phyloP scores from a whole-genome alignment of 2,797 vertebrate species.

The Dipus sagitta region DNA sequence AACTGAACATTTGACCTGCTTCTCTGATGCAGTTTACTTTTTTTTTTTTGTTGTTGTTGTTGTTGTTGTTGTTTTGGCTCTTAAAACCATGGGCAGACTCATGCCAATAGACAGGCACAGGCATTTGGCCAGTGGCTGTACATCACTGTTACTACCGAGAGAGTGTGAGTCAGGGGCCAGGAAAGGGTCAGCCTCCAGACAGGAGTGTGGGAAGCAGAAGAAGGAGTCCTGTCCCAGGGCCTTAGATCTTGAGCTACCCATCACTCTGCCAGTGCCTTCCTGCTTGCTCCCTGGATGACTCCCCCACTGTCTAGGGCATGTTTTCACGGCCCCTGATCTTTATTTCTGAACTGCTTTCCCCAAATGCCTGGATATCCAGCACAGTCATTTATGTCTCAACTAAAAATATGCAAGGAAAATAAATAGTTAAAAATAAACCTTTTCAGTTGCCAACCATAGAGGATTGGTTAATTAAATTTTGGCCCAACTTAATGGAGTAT shows the following conservation, averaged over 20 bases:
- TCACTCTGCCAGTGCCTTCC: accelerated
- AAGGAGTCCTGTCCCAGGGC: not conserved
- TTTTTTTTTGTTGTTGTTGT: slow-evolving; percentile 21
- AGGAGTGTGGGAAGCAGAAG: not conserved
- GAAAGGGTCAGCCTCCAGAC: not conserved
- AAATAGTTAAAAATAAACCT: slow-evolving; percentile 29
- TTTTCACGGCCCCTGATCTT: not conserved
- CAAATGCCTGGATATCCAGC: not conserved
- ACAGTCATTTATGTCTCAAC: not conserved
- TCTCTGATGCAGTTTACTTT: slow-evolving; percentile 17
- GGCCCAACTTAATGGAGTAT: not conserved
- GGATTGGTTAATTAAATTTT: slow-evolving; percentile 6
- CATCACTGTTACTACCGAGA: not conserved
- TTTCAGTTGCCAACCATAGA: not conserved
- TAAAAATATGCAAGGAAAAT: slow-evolving; percentile 38
- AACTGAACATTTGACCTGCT: slow-evolving; percentile 32
- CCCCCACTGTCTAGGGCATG: not conserved
- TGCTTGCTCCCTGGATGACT: not conserved
- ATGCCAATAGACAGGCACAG: not conserved
- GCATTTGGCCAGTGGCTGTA: not conserved
- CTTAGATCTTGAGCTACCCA: not conserved
- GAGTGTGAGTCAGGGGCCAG: not conserved
- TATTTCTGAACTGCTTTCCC: slow-evolving; percentile 5
- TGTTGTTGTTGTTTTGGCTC: not conserved
- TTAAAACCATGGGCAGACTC: not conserved